These are phyloP conservation scores for Hiodon tergisus DNA, from an alignment of 2,113 vertebrate genomes.

Conservation along the genomic window DNA sequence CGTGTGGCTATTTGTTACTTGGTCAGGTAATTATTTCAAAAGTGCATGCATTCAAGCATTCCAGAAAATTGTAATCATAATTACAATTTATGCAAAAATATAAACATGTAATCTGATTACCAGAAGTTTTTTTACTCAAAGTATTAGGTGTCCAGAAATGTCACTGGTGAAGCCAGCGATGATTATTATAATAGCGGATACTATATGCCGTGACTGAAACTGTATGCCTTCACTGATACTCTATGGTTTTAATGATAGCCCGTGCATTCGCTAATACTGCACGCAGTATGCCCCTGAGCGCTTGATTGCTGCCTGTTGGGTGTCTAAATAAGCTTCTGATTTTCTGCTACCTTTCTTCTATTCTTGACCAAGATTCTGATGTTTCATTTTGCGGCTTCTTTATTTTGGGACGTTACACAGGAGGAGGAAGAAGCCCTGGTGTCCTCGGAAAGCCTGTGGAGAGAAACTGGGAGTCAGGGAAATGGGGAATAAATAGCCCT, in stretches of 20 bases:
- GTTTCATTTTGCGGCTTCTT: not conserved
- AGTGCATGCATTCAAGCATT: not conserved
- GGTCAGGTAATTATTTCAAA: no score
- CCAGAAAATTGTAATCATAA: not conserved
- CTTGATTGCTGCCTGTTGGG: conserved; percentile 44
- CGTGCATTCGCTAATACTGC: not conserved
- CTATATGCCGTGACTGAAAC: conserved; percentile 18
- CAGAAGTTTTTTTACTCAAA: not conserved
- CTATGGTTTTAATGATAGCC: not conserved
- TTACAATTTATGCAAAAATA: not conserved
- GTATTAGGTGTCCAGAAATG: conserved; percentile 2
- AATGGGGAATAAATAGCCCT: conserved; percentile 53
- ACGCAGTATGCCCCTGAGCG: not conserved
- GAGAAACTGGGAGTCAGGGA: conserved; percentile 31
- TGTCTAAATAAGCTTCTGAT: not conserved
- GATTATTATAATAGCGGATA: conserved; percentile 8
- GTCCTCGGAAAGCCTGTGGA: no score
- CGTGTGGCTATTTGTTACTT: no score
- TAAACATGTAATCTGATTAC: conserved; percentile 2
- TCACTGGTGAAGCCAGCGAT: not conserved
- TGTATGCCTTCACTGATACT: not conserved
- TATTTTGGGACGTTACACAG: not conserved
- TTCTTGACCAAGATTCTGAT: not conserved
- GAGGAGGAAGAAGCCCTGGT: not conserved
- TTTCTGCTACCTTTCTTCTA: not conserved